Percentiles rank a stretch among this genome's conserved stretches.
Evolutionary conservation across 2,797 vertebrate species (phyloP).

Genomic region (Prionace glauca): DNA sequence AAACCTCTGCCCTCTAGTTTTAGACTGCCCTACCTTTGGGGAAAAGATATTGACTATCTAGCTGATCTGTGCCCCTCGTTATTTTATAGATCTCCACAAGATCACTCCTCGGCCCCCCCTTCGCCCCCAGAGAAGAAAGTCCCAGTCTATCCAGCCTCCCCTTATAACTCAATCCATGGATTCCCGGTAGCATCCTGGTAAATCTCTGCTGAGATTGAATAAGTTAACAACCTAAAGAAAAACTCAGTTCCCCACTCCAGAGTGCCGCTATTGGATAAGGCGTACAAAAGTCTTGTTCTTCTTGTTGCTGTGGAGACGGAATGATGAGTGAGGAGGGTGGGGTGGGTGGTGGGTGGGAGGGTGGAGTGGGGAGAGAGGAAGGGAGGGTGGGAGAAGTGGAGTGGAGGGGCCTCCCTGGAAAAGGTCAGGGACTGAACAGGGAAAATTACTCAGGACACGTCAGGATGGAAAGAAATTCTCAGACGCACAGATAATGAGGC

Average conservation of each 20-base stretch:
- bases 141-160: too few relatives aligned
- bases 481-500: constrained; percentile 18
- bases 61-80: too few relatives aligned
- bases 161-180: too few relatives aligned
- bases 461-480: constrained; percentile 28
- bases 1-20: too few relatives aligned
- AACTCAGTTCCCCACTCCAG: too few relatives aligned
- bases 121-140: too few relatives aligned
- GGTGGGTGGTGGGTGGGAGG: neutral
- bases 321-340: neutral
- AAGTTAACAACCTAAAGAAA: neutral
- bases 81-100: too few relatives aligned
- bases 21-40: too few relatives aligned
- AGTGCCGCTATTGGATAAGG: neutral
- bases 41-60: too few relatives aligned
- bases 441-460: neutral
- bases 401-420: neutral
- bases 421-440: neutral
- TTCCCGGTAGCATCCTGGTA: too few relatives aligned
- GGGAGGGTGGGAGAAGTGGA: too few relatives aligned
- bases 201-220: neutral
- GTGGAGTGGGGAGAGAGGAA: neutral
- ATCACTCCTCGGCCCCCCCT: too few relatives aligned
- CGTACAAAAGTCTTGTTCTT: neutral
- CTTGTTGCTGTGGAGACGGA: neutral